These are phyloP conservation scores for Chondrilla cf. caribensis DNA, from an alignment of 37 sponge, comb jelly and placozoan genomes.

Conservation along the genomic window DNA sequence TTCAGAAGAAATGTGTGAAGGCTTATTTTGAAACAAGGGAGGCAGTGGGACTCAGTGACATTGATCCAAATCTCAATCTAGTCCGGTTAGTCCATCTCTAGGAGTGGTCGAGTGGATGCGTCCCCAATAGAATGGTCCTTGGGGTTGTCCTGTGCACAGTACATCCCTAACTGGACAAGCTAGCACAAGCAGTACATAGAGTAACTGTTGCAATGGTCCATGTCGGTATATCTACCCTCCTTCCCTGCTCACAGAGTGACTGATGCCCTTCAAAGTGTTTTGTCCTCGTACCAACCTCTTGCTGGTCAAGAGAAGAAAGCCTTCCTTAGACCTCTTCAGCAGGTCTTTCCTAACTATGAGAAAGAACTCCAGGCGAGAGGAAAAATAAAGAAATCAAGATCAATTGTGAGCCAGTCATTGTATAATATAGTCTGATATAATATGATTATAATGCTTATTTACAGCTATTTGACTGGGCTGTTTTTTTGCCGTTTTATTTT, in stretches of 20 bases:
- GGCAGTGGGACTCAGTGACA: background rate
- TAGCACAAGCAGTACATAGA: too few species aligned
- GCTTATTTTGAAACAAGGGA: background rate
- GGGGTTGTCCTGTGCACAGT: too few species aligned
- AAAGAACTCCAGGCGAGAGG: background rate
- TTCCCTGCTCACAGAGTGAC: too few species aligned
- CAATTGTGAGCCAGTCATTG: conserved; percentile 6
- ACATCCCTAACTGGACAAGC: too few species aligned
- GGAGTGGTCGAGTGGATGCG: background rate
- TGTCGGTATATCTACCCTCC: too few species aligned
- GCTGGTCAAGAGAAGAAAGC: conserved; percentile 10
- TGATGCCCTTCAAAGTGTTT: conserved; percentile 14
- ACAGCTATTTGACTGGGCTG: too few species aligned
- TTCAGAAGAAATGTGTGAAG: conserved; percentile 5
- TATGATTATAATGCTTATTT: too few species aligned
- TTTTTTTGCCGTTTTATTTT: too few species aligned
- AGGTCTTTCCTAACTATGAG: conserved; percentile 23
- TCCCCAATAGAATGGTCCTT: too few species aligned
- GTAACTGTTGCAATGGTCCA: too few species aligned
- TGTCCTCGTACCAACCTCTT: conserved; percentile 22
- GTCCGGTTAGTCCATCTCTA: background rate
- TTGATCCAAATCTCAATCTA: conserved; percentile 9
- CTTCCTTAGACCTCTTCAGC: conserved; percentile 24
- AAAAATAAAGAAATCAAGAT: conserved; percentile 10
- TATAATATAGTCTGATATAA: too few species aligned